Evolutionary conservation across 1,140 invertebrate species (phyloP).

Genomic region (Maconellicoccus hirsutus): DNA sequence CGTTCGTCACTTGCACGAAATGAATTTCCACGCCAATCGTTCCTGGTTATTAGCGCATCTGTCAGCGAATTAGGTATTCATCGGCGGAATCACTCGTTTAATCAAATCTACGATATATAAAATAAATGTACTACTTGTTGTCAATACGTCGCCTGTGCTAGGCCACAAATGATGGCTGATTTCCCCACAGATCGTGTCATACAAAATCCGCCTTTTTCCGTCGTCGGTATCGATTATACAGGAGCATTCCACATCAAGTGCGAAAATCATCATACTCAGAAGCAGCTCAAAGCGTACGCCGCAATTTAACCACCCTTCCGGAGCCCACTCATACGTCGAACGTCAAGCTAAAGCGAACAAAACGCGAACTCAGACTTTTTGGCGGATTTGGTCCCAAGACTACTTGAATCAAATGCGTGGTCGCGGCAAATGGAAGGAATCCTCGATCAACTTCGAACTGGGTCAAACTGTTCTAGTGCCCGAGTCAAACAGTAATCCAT

Average conservation of each 20-base stretch:
- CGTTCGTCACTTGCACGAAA: not conserved
- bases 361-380: not conserved
- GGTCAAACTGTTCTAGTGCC: not conserved
- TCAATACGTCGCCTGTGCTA: not conserved
- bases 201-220: not conserved
- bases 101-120: not conserved
- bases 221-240: not conserved
- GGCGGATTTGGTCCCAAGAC: not conserved
- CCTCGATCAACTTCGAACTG: not conserved
- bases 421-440: not conserved
- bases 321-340: conserved; percentile 31
- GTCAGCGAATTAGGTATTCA: not conserved
- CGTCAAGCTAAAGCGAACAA: conserved; percentile 31
- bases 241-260: not conserved
- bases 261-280: not conserved
- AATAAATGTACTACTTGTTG: not conserved
- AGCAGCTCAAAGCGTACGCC: not conserved
- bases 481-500: not conserved
- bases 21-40: not conserved
- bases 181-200: not conserved
- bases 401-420: not conserved
- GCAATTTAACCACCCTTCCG: conserved; percentile 30
- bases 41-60: not conserved
- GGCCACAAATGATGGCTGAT: not conserved
- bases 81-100: not conserved